phyloP scores from a whole-genome alignment of 2,113 vertebrate genomes.

The Oryzias melastigma region DNA sequence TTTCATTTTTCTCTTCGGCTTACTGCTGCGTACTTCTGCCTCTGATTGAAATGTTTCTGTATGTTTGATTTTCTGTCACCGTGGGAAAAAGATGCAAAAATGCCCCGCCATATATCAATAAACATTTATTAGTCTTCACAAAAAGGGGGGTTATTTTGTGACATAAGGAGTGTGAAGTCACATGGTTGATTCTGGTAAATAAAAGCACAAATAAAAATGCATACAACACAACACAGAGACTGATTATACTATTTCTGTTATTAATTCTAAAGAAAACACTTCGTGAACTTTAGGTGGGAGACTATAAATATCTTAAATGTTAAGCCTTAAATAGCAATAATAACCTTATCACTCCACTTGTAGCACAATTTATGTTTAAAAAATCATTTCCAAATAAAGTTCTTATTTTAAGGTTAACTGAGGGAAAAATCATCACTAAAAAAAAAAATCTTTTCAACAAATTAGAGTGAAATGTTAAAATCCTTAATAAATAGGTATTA shows the following conservation, averaged over 20 bases:
- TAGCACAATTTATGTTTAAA: not conserved
- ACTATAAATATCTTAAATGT: slow-evolving; percentile 25
- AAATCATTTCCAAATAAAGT: no score
- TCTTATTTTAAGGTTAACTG: no score
- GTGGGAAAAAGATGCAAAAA: no score
- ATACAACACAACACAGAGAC: no score
- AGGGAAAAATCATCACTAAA: no score
- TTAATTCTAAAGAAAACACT: slow-evolving; percentile 22
- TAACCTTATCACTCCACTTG: not conserved
- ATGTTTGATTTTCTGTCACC: no score
- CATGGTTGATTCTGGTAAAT: slow-evolving; percentile 11
- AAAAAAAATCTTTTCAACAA: no score
- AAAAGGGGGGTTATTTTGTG: slow-evolving; percentile 50
- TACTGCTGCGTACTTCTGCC: slow-evolving; percentile 7
- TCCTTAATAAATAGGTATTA: no score
- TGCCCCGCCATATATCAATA: slow-evolving; percentile 48
- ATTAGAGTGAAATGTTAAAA: no score
- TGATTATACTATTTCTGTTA: not conserved
- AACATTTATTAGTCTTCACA: slow-evolving; percentile 62
- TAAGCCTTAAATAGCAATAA: not conserved
- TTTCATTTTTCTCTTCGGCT: no score
- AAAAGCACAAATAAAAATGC: slow-evolving; percentile 6
- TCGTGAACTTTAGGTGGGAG: slow-evolving; percentile 1
- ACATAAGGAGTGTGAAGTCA: slow-evolving; percentile 36
- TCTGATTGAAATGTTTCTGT: slow-evolving; percentile 1